A percentile compares a stretch with the other conserved stretches of the same genome.
These are phyloP conservation scores for Drosophila sp. DNA, from an alignment of 1,140 invertebrate species.

Conservation along the genomic window DNA sequence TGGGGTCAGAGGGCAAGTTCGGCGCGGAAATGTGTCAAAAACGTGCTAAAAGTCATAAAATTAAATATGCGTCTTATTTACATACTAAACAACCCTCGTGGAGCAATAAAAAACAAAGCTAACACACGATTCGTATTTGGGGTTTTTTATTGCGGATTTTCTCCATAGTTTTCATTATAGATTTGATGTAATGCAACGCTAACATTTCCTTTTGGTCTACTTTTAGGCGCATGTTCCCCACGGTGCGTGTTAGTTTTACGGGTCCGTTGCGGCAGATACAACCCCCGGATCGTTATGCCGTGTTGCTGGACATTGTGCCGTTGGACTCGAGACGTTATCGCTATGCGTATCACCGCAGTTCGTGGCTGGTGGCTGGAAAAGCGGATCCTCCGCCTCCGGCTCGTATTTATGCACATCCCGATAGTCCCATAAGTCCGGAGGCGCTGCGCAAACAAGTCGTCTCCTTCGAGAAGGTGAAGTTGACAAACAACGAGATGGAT, in stretches of 20 bases:
- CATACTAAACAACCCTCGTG: slow-evolving; percentile 55
- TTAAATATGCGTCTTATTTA: slow-evolving; percentile 83
- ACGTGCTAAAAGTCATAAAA: slow-evolving; percentile 84
- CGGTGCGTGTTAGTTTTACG: slow-evolving; percentile 95
- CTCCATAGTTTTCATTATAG: not conserved
- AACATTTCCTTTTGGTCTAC: slow-evolving; percentile 30
- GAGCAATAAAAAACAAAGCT: slow-evolving; percentile 55
- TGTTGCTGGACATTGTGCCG: slow-evolving; percentile 98
- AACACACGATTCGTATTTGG: slow-evolving; percentile 55
- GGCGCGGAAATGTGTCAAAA: slow-evolving; percentile 82
- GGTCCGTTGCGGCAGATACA: slow-evolving; percentile 89
- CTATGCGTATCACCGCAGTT: slow-evolving; percentile 99
- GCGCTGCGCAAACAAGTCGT: slow-evolving; percentile 98
- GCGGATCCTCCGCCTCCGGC: slow-evolving; percentile 98
- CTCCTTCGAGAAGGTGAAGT: slow-evolving; percentile 99
- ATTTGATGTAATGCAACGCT: slow-evolving; percentile 24
- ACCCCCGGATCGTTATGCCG: slow-evolving; percentile 91
- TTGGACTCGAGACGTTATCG: slow-evolving; percentile 98
- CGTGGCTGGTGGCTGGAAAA: slow-evolving; percentile 99
- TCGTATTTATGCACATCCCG: slow-evolving; percentile 97
- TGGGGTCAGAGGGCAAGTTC: slow-evolving; percentile 19
- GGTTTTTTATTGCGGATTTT: slow-evolving; percentile 52
- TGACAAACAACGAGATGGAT: slow-evolving; percentile 99
- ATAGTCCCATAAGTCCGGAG: slow-evolving; percentile 98
- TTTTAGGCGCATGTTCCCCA: slow-evolving; percentile 98